Conservation (phyloP, 2,888 invertebrate species). For the Protodeltote pygarga region DNA sequence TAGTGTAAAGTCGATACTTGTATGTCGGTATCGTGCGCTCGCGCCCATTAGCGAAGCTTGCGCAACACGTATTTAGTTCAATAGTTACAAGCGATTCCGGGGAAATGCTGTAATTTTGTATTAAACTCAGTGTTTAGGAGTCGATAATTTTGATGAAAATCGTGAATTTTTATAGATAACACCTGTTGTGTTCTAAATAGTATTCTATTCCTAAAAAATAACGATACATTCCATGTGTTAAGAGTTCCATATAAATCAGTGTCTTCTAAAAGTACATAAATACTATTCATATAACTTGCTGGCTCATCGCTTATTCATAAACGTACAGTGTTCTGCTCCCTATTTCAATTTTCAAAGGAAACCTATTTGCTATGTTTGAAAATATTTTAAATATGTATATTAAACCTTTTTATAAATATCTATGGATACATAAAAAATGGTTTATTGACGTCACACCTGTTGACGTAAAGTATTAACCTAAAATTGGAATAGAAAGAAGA, state of each 20-base stretch:
- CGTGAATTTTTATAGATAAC: too few species aligned
- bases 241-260: conserved; percentile 22
- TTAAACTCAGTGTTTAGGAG: background rate
- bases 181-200: too few species aligned
- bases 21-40: conserved; percentile 64
- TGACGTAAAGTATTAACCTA: too few species aligned
- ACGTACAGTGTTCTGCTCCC: conserved; percentile 18
- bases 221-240: background rate
- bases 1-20: conserved; percentile 49
- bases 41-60: conserved; percentile 60
- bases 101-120: conserved; percentile 53
- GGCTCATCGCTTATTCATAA: conserved; percentile 36
- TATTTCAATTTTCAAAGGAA: conserved; percentile 36
- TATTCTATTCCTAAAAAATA: background rate
- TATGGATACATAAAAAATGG: background rate
- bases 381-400: too few species aligned
- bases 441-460: conserved; percentile 17
- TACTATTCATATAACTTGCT: conserved; percentile 16
- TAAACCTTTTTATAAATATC: conserved; percentile 6
- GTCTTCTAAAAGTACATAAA: conserved; percentile 14
- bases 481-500: too few species aligned
- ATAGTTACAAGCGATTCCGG: conserved; percentile 57
- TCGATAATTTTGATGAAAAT: background rate
- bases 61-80: conserved; percentile 61
- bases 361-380: too few species aligned